Conservation (phyloP, 2,113 vertebrate genomes). For the Oreotrochilus melanogaster region DNA sequence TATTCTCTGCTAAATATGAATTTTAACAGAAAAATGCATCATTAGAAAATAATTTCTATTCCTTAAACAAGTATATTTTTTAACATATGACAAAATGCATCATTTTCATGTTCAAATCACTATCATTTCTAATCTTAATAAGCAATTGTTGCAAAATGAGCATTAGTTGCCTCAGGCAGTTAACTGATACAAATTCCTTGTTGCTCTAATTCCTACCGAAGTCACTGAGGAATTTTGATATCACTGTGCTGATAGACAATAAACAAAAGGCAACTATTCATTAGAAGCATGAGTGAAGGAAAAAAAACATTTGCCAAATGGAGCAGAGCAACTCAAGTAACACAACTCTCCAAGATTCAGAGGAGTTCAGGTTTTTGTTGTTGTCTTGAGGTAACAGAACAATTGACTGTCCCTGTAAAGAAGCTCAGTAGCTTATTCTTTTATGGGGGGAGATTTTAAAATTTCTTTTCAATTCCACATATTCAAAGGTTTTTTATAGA, state of each 20-base stretch:
- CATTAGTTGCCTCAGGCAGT: neutral
- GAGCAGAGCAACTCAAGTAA: neutral
- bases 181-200: neutral
- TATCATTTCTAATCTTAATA: neutral
- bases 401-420: constrained; percentile 39
- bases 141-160: neutral
- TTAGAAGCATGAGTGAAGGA: neutral
- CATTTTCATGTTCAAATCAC: neutral
- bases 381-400: neutral
- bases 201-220: neutral
- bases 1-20: neutral
- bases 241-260: constrained; percentile 18
- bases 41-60: neutral
- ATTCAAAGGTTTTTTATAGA: constrained; percentile 29
- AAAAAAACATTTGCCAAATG: neutral
- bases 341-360: neutral
- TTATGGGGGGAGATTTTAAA: neutral
- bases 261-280: constrained; percentile 42
- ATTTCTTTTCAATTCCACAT: constrained; percentile 34
- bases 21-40: neutral
- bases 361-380: neutral
- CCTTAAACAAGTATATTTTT: neutral
- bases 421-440: neutral
- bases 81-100: neutral
- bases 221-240: constrained; percentile 14